Conservation (phyloP, 2,888 invertebrate species). For the Iselma pallidipennis region DNA sequence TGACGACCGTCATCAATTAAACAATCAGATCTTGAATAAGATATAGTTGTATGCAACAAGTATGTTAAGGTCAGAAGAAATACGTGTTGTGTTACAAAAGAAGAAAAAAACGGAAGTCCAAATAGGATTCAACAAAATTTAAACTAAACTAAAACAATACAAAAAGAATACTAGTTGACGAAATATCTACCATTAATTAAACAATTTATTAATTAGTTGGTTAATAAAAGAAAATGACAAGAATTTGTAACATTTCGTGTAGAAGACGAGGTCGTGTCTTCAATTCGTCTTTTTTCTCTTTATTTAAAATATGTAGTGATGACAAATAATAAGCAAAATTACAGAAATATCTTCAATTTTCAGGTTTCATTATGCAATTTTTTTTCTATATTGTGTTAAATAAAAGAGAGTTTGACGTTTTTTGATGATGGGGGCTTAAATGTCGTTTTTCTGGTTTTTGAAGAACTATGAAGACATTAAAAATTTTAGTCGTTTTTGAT, state of each 20-base stretch:
- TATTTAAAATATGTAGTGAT: neutral
- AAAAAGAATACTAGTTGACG: conserved; percentile 8
- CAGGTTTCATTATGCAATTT: no score
- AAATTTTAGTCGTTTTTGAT: neutral
- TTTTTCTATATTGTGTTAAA: no score
- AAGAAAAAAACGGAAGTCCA: conserved; percentile 22
- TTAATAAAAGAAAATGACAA: neutral
- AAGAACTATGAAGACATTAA: neutral
- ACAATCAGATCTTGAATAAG: conserved; percentile 5
- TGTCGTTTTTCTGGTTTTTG: neutral
- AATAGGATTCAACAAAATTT: neutral
- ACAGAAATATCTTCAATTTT: no score
- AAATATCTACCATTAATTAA: conserved; percentile 18
- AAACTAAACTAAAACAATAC: conserved; percentile 9
- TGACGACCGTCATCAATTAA: neutral
- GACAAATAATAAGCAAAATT: neutral
- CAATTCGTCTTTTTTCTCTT: neutral
- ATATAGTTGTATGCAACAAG: conserved; percentile 18
- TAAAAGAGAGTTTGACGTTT: no score
- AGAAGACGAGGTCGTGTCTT: neutral
- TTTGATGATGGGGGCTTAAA: no score
- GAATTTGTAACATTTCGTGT: neutral
- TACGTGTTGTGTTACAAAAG: conserved; percentile 13
- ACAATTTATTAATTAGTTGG: conserved; percentile 19
- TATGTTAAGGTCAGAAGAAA: conserved; percentile 20